Evolutionary conservation across 2,113 vertebrate genomes (phyloP), one percentile per base, ranked within the genome.

Genomic region (Gila orcuttii): DNA sequence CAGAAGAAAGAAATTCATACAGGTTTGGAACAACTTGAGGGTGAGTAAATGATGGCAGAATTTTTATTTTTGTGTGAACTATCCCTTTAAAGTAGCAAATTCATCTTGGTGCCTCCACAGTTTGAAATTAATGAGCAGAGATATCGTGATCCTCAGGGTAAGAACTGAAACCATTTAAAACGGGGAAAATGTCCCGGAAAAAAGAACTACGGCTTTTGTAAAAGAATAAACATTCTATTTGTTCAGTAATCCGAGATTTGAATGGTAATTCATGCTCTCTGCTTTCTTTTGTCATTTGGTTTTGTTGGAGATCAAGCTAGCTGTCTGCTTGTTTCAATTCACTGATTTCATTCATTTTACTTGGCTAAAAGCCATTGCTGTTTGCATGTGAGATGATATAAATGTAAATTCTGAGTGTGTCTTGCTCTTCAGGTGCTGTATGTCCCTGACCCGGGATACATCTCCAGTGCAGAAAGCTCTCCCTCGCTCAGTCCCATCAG

Each of bases 401-500:
- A 52, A 52, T 74, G 15, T 52, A 50, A 10, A 52, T 55, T 92
- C 91, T 62, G 89, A 76, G 89, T 94, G 89, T 94, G 87, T 96
- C 93, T 94, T 95, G 59, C 25, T 3, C 9, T 94, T 86, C 92
- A 99, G 98, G 96, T 99, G 95, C 96, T 99, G 88, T 99, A 99
- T 91, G 97, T 99, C 94, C 98, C 97, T 94, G 98, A 99, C 92
- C 98, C 97, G 42, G 97, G 97, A 86, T 99, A 96, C 92, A 93
- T 97, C 91, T 99, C 98, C 94, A 99, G 98, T 94, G 96, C 96
- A 71, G 98, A 98, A 90, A 99, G 98, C 91, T 99, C 97, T 84
- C 98, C 98, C 60, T 99, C 98, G 85, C 93, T 99, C 93, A 99
- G 98, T 92, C 98, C 98, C 82, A 93, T 99, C 95, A 99, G 98